These are phyloP conservation scores for Spea hammondii DNA, from an alignment of 2,797 vertebrate genomes.

Conservation along the genomic window DNA sequence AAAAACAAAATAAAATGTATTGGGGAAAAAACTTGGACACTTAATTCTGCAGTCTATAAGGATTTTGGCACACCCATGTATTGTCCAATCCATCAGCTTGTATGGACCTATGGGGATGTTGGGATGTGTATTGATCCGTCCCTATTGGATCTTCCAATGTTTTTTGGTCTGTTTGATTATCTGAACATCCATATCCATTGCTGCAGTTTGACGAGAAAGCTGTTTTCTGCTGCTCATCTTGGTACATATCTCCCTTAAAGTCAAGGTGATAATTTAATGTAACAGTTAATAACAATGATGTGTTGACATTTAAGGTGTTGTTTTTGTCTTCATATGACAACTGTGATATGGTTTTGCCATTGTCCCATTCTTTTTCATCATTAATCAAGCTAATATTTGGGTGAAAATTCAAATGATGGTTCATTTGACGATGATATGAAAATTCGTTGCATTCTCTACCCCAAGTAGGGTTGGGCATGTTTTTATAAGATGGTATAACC, in stretches of 20 bases:
- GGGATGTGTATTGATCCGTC: neutral
- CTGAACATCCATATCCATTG: neutral
- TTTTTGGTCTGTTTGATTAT: constrained; percentile 3
- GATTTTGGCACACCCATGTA: neutral
- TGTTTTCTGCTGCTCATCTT: neutral
- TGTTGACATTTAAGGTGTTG: neutral
- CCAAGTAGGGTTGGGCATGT: neutral
- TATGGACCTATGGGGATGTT: neutral
- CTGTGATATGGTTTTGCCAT: neutral
- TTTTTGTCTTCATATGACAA: neutral
- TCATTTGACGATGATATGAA: neutral
- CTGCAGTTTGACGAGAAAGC: neutral
- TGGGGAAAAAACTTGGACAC: no score
- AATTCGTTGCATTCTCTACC: neutral
- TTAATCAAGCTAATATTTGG: neutral
- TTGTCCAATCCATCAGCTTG: neutral
- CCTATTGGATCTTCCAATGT: neutral
- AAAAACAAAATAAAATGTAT: no score
- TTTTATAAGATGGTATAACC: neutral
- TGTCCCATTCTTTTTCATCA: neutral
- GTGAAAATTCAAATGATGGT: neutral
- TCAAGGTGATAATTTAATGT: neutral
- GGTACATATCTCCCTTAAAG: neutral
- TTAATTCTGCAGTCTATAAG: constrained; percentile 8
- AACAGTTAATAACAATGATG: constrained; percentile 14